phyloP scores from a whole-genome alignment of 2,888 invertebrate species.

The Toxonevra muliebris region DNA sequence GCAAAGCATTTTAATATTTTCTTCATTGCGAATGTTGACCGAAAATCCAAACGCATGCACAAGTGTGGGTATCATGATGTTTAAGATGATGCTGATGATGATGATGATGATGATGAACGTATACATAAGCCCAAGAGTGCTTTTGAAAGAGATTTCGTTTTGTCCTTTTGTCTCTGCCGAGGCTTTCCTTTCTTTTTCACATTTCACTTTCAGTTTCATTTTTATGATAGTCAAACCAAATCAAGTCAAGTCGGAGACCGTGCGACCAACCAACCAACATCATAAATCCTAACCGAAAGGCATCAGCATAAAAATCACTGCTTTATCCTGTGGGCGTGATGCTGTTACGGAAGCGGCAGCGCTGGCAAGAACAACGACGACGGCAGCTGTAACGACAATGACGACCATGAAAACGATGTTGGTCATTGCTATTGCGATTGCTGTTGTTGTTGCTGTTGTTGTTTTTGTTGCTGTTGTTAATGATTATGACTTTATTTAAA shows the following conservation, averaged over 20 bases:
- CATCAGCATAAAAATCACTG: slow-evolving; percentile 32
- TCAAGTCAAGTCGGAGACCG: neutral
- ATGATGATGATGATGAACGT: too few relatives aligned
- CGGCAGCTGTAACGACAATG: neutral
- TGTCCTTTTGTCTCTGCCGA: too few relatives aligned
- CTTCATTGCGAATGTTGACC: neutral
- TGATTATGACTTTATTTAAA: slow-evolving; percentile 37
- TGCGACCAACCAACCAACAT: neutral
- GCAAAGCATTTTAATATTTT: too few relatives aligned
- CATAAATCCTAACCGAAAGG: slow-evolving; percentile 30
- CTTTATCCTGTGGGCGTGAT: slow-evolving; percentile 27
- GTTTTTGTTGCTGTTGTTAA: slow-evolving; percentile 30
- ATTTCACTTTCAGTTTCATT: neutral
- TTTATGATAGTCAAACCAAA: neutral
- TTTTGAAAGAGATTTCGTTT: too few relatives aligned
- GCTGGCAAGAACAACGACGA: neutral
- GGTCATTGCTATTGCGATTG: neutral
- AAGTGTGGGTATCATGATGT: too few relatives aligned
- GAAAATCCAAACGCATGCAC: neutral
- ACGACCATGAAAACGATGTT: neutral
- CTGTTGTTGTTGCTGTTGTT: neutral
- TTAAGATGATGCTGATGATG: too few relatives aligned
- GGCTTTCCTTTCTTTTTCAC: neutral
- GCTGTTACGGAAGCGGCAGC: neutral
- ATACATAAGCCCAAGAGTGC: too few relatives aligned